Percentiles rank a stretch among this genome's conserved stretches.
Conservation (phyloP, 1,140 invertebrate genomes). For the Octopus bimaculoides region DNA sequence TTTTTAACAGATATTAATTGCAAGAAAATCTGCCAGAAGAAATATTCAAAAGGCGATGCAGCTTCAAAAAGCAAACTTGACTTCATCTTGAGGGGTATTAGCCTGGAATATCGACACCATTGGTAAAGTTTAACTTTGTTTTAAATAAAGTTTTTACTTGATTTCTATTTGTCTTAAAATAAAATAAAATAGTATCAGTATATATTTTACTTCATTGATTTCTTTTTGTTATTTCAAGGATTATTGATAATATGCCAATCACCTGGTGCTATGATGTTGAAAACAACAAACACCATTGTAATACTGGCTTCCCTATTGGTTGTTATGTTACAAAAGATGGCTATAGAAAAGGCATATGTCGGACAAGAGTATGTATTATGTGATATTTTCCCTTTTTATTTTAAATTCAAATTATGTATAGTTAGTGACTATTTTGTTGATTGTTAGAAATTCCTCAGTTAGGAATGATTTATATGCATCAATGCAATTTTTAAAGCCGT, state of each 20-base stretch:
- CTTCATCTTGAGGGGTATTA: conserved; percentile 85
- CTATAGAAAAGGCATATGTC: conserved; percentile 59
- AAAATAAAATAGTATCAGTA: no score
- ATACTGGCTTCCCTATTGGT: conserved; percentile 97
- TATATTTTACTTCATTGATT: no score
- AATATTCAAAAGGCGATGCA: conserved; percentile 68
- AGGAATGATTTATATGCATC: no score
- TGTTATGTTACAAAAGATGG: conserved; percentile 73
- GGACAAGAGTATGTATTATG: conserved; percentile 38
- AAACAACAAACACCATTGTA: conserved; percentile 78
- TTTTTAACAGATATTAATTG: conserved; percentile 72
- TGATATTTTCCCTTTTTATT: background rate
- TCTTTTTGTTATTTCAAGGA: conserved; percentile 51
- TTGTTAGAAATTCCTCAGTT: no score
- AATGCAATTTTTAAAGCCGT: no score
- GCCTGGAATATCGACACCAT: conserved; percentile 97
- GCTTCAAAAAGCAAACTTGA: conserved; percentile 72
- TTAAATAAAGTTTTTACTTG: background rate
- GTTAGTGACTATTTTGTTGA: no score
- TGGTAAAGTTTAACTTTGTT: conserved; percentile 69
- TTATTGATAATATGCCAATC: conserved; percentile 88
- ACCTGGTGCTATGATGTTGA: conserved; percentile 89
- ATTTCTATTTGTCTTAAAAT: no score
- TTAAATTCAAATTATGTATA: no score
- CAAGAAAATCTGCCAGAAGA: conserved; percentile 69